phyloP scores from a whole-genome alignment of 1,140 invertebrate genomes.

The Pentalonia nigronervosa region DNA sequence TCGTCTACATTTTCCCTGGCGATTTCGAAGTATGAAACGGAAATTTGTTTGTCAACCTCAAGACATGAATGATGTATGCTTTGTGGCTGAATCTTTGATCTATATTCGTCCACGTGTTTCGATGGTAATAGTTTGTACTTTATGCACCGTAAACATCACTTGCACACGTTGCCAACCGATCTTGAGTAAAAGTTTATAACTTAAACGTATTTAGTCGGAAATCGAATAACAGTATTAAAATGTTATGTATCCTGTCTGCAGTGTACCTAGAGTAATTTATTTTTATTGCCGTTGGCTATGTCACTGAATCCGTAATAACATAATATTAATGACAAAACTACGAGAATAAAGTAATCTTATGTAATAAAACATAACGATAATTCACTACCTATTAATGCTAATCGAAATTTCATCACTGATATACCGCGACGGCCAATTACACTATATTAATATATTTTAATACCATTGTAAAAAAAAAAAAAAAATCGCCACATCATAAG shows the following conservation, averaged over 20 bases:
- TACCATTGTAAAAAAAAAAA: too few relatives aligned
- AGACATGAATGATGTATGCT: background rate
- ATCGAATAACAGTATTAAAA: background rate
- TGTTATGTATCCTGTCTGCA: background rate
- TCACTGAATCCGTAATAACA: background rate
- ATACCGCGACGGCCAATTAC: too few relatives aligned
- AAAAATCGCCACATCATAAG: too few relatives aligned
- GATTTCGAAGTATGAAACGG: background rate
- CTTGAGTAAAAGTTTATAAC: background rate
- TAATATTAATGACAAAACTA: background rate
- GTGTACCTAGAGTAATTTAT: background rate
- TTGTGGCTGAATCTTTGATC: background rate
- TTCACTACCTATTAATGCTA: too few relatives aligned
- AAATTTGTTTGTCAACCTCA: background rate
- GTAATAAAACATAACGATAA: too few relatives aligned
- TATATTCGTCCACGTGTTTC: background rate
- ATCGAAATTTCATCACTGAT: too few relatives aligned
- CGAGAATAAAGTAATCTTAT: background rate
- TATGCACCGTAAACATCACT: background rate
- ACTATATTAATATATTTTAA: too few relatives aligned
- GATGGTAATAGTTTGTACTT: background rate
- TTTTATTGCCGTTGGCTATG: background rate
- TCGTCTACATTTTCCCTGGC: background rate
- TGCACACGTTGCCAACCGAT: background rate
- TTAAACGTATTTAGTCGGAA: background rate